These are phyloP conservation scores for Umimayanthus kanabou DNA, from an alignment of 92 coral and sea anemone genomes.

Conservation along the genomic window DNA sequence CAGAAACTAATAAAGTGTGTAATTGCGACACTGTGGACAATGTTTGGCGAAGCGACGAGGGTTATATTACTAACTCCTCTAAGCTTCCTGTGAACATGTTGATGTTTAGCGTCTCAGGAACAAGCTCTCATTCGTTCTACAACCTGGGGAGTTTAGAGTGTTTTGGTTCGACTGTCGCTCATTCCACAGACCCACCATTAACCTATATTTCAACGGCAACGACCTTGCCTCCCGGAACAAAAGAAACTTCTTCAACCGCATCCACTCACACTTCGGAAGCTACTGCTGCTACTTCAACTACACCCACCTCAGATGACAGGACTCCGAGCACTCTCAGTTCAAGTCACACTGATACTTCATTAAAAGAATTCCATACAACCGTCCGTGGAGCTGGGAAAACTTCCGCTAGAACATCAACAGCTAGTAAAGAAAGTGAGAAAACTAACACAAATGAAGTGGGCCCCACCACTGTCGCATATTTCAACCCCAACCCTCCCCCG, in stretches of 20 bases:
- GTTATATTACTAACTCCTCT: slow-evolving; percentile 56
- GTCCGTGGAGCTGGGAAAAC: slow-evolving; percentile 1
- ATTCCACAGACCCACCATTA: slow-evolving; percentile 35
- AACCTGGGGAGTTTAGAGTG: slow-evolving; percentile 77
- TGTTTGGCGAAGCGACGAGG: slow-evolving; percentile 72
- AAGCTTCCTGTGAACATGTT: slow-evolving; percentile 74
- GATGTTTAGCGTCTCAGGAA: slow-evolving; percentile 75
- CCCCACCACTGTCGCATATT: slow-evolving; percentile 44
- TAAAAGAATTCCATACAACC: neutral
- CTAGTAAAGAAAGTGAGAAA: neutral
- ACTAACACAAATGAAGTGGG: neutral
- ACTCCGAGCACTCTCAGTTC: neutral
- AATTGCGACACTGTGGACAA: slow-evolving; percentile 73
- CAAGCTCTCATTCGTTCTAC: slow-evolving; percentile 52
- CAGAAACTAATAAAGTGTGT: slow-evolving; percentile 59
- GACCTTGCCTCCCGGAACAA: slow-evolving; percentile 16
- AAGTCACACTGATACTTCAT: neutral
- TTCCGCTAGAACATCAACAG: slow-evolving; percentile 1
- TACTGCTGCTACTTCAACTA: neutral
- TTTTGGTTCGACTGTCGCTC: slow-evolving; percentile 60
- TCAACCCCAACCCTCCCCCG: slow-evolving; percentile 54
- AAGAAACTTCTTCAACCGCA: neutral
- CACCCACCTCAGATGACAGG: neutral
- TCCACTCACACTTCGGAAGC: neutral
- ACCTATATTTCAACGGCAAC: slow-evolving; percentile 29